These are phyloP conservation scores for Coryphaenoides rupestris DNA, from an alignment of 2,113 vertebrate genomes.

Conservation along the genomic window DNA sequence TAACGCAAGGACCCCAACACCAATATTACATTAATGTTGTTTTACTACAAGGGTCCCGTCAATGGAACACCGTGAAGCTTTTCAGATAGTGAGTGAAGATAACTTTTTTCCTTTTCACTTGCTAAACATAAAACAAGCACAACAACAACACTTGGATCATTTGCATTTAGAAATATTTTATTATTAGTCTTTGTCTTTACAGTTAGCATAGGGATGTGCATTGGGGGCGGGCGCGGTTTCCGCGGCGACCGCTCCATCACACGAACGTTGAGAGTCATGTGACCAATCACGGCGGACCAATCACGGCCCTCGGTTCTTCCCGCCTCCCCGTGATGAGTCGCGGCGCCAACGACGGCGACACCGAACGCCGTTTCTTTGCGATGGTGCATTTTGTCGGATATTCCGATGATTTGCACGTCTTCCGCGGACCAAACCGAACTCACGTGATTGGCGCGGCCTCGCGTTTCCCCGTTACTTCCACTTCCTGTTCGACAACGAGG, in stretches of 20 bases:
- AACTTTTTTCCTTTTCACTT: too few relatives aligned
- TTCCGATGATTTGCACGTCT: too few relatives aligned
- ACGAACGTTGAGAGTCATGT: constrained; percentile 10
- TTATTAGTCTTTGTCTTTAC: constrained; percentile 67
- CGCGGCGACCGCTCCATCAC: constrained; percentile 39
- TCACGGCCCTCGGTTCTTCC: constrained; percentile 6
- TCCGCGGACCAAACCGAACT: too few relatives aligned
- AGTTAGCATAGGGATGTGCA: constrained; percentile 25
- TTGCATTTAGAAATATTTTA: constrained; percentile 62
- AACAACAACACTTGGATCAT: constrained; percentile 5
- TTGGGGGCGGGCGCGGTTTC: constrained; percentile 37
- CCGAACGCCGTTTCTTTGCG: constrained; percentile 39
- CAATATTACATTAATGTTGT: too few relatives aligned
- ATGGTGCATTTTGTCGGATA: too few relatives aligned
- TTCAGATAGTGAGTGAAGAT: too few relatives aligned
- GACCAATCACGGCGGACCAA: neutral
- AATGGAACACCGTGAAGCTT: too few relatives aligned
- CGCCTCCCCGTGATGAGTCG: constrained; percentile 1
- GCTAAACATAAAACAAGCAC: neutral
- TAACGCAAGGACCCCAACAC: too few relatives aligned
- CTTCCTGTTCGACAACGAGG: too few relatives aligned
- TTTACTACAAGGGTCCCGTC: too few relatives aligned
- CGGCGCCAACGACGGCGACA: constrained; percentile 39
- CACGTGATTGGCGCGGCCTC: too few relatives aligned
- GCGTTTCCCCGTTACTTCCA: too few relatives aligned